Evolutionary conservation across 2,888 invertebrate species (phyloP), one percentile per base, ranked within the genome.

Genomic region (Drosophila paranaensis): DNA sequence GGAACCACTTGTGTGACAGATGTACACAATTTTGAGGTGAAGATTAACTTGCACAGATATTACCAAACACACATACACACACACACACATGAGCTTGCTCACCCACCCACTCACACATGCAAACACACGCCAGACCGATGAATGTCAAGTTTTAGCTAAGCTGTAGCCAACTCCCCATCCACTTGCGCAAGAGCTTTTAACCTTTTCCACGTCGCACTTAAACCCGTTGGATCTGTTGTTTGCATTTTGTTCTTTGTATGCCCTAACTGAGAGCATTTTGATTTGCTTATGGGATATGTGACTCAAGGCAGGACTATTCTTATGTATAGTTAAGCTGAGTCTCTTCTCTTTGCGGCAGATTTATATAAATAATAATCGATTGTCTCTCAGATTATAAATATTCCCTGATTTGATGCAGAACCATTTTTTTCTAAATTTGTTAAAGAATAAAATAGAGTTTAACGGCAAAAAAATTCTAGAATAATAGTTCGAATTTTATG

Each of bases 11-110:
- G 60, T 66, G 54, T 60, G 62, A 50, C 63, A 60, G 68, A 65
- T 69, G 68, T 69, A 77, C 71, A 69, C 74, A 82, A 60, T 67
- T 74, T 71, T 81, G 79, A 77, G 82, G 78, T 74, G 78, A 68
- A 74, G 70, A 81, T 70, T 60, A 58, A 80, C 71, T 74, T 58
- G 46, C 66, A 57, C 66, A 65, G 64, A 62, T 60, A 70, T 60
- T 60, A 60, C 20, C 57, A 53, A 46, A 40, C 63, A 58, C 60
- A 65, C 35, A 43, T 40, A 35, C 54, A 64, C 48, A 48, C 65
- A 54, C 20, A 48, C 37, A 56, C 30, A 45, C 27, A 30, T 30
- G 30, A 4, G 20, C 20, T 20, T 20, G 1, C 20, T 20, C 20
- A 3, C 30, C 2, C 30, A n/a, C 27, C 2, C n/a, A 2, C 25